Evolutionary conservation across 1,140 invertebrate genomes (phyloP), one percentile per base, ranked within the genome.

Genomic region (Oncopodura yosiiana): DNA sequence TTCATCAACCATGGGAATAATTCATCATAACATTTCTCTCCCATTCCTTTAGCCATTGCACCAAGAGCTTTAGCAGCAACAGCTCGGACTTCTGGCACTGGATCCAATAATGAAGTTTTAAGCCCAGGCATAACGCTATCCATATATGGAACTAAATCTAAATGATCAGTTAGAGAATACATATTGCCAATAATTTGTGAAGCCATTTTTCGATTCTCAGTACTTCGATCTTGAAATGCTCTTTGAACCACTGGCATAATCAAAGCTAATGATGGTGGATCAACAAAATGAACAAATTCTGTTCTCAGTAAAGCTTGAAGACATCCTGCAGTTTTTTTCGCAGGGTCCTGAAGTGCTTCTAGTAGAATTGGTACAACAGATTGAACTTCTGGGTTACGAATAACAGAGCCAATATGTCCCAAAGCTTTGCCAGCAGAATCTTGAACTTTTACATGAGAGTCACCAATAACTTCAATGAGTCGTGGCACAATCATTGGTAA

Each of bases 111-210:
- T 42, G 94, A 98, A 34, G 84, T 87, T 70, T 99, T 98, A 30
- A 99, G 69, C 0, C 94, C 94, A 3, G 95, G 95, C 50, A 99
- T 94, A 58, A 99, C 93, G 41, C 84, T 92, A 2, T 91, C 87
- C 60, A 99, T 74, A 71, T 99, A 99, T 0, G 96, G 96, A 46
- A 86, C 82, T 48, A 99, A 75, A 73, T 99, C 96, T 74, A 98
- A 98, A 69, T 97, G 92, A 74, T 99, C 94, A 1, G 95, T 98
- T 9, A 99, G 75, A 0, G 92, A 96, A 73, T 98, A 99, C 92
- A 99, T 97, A 70, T 98, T 99, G 38, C 94, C 94, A 65, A 99
- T 97, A 67, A 99, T 98, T 73, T 90, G 87, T n/a, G 93, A 90
- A 21, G 95, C 92, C 90, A 97, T 96, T 77, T 97, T 95, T 65